Base-by-base conservation (phyloP, 2,888 invertebrate genomes). In the Andrena dorsata region DNA sequence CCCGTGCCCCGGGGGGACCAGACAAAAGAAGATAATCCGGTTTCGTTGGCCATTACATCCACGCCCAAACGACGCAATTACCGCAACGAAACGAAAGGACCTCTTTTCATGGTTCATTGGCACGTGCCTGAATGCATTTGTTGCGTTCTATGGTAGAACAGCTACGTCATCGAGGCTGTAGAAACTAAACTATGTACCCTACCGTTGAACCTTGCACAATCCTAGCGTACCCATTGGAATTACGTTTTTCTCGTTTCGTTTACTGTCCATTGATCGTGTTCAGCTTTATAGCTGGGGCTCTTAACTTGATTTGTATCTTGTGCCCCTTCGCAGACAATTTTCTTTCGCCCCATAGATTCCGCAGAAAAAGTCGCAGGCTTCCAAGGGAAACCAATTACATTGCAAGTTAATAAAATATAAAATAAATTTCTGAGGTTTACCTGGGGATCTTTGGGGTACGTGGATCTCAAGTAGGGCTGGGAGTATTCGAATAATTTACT, bases 101-200 rank as follows among this genome's bases (percentile, higher is more conserved):
- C 78, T 56, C 56, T 56, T 77, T 87, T 85, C 87, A 85, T 76
- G 87, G 87, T 87, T 87, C 86, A 87, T 83, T 77, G 85, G 78
- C 81, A 85, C 68, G 51, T 70, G 61, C 51, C 32, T 23, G 64
- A 68, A 76, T 76, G 83, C 83, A 41, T 41, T 81, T 83, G 70
- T 80, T 85, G 76, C 87, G 78, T 81, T 81, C 76, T 76, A 51
- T 47, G 71, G 69, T 73, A 51, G 64, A 69, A 71, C 68, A 64
- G 74, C 68, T 66, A 69, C 75, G 70, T 85, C 75, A 74, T 75
- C 53, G 68, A 20, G 76, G 75, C 35, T 56, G 47, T 30, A 32
- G 28, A 28, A 13, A 28, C 63, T 74, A 53, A 82, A 71, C 76
- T 81, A 63, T 82, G 71, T 32, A 65, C 65, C 49, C 58, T 64